Evolutionary conservation across 1,140 invertebrate genomes (phyloP).

Genomic region (Neelides sp.): DNA sequence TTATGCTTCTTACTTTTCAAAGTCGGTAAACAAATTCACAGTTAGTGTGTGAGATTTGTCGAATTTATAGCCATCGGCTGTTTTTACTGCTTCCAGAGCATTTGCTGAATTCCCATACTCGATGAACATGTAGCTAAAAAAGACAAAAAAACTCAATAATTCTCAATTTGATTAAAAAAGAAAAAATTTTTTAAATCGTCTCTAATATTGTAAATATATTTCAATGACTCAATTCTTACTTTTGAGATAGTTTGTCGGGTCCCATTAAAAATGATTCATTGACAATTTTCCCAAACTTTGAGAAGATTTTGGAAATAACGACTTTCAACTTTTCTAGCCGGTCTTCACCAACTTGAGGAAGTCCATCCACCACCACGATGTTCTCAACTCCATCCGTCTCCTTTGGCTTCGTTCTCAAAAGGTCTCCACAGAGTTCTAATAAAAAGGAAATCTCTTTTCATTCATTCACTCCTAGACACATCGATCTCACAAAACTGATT

Average conservation of each 20-base stretch:
- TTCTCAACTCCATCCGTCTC: slow-evolving; percentile 91
- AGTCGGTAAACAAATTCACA: slow-evolving; percentile 92
- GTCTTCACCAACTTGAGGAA: slow-evolving; percentile 84
- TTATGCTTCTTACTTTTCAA: slow-evolving; percentile 60
- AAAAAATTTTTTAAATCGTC: background rate
- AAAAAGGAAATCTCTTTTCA: slow-evolving; percentile 32
- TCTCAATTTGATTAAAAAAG: background rate
- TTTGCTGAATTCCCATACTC: slow-evolving; percentile 70
- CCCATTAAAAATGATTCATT: slow-evolving; percentile 79
- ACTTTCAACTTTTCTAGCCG: slow-evolving; percentile 83
- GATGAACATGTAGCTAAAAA: slow-evolving; percentile 70
- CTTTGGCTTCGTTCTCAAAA: slow-evolving; percentile 72
- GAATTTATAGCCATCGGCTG: slow-evolving; percentile 82
- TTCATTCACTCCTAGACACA: background rate
- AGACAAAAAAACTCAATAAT: slow-evolving; percentile 22
- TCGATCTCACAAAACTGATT: background rate
- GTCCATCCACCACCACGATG: slow-evolving; percentile 90
- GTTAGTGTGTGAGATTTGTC: slow-evolving; percentile 93
- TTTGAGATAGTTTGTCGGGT: slow-evolving; percentile 74
- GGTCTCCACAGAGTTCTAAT: slow-evolving; percentile 76
- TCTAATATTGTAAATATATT: background rate
- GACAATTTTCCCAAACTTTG: slow-evolving; percentile 78
- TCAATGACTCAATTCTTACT: slow-evolving; percentile 41
- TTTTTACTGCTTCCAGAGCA: slow-evolving; percentile 73
- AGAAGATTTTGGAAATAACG: slow-evolving; percentile 84